phyloP scores from a whole-genome alignment of 2,888 invertebrate species.

The Hermodice carunculata region DNA sequence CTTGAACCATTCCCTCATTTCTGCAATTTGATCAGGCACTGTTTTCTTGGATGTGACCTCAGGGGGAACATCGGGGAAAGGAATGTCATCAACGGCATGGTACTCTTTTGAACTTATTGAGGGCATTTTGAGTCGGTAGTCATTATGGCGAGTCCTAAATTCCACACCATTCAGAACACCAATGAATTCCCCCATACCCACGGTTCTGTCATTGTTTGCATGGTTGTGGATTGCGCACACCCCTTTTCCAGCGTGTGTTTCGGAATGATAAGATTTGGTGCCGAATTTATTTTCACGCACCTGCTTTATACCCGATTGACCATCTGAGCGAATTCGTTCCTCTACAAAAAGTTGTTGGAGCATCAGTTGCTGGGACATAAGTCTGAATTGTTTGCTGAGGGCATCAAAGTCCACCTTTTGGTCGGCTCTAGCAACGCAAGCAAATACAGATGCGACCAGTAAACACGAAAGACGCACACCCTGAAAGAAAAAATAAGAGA shows the following conservation, averaged over 20 bases:
- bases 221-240: slow-evolving; percentile 51
- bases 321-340: slow-evolving; percentile 43
- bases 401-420: no score
- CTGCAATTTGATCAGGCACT: slow-evolving; percentile 40
- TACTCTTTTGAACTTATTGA: slow-evolving; percentile 3
- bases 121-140: slow-evolving; percentile 29
- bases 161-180: slow-evolving; percentile 58
- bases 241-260: slow-evolving; percentile 31
- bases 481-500: no score
- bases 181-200: slow-evolving; percentile 35
- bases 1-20: slow-evolving; percentile 59
- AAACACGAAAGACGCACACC: no score
- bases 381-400: no score
- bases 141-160: slow-evolving; percentile 46
- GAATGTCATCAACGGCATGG: slow-evolving; percentile 4
- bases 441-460: no score
- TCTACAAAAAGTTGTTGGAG: slow-evolving; percentile 46
- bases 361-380: slow-evolving; percentile 51
- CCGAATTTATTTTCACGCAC: slow-evolving; percentile 36
- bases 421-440: no score
- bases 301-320: slow-evolving; percentile 47
- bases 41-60: slow-evolving; percentile 44
- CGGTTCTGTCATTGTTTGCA: slow-evolving; percentile 33
- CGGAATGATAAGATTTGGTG: slow-evolving; percentile 41
- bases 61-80: slow-evolving; percentile 21